phyloP scores from a whole-genome alignment of 2,113 vertebrate genomes.

The Tupaia tana region DNA sequence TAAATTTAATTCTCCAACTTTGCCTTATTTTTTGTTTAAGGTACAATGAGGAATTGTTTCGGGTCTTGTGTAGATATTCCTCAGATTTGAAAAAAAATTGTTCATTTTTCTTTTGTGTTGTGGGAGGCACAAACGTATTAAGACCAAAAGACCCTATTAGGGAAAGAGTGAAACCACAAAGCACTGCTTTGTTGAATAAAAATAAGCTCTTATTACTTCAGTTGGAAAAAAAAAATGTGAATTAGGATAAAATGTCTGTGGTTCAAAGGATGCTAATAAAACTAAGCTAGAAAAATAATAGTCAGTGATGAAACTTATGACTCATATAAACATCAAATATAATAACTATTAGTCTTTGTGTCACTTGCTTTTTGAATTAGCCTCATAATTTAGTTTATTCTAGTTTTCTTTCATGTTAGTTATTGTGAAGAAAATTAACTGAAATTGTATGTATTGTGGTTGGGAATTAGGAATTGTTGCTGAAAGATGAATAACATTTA shows the following conservation, averaged over 20 bases:
- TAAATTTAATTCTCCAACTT: conserved; percentile 9
- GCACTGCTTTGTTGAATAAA: conserved; percentile 49
- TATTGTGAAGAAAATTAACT: conserved; percentile 43
- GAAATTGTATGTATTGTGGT: neutral
- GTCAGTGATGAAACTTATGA: conserved; percentile 53
- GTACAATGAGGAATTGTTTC: neutral
- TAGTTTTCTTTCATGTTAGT: conserved; percentile 33
- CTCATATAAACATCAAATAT: conserved; percentile 58
- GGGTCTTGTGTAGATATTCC: conserved; percentile 26
- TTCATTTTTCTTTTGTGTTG: conserved; percentile 28
- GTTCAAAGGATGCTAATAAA: conserved; percentile 54
- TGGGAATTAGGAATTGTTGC: neutral
- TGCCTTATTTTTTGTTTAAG: conserved; percentile 50
- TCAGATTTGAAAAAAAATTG: conserved; percentile 52
- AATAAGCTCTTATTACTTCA: conserved; percentile 59
- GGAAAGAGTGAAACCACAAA: conserved; percentile 52
- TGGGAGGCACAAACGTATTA: neutral
- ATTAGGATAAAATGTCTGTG: conserved; percentile 39
- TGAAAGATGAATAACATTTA: conserved; percentile 25
- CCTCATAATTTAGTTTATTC: conserved; percentile 31
- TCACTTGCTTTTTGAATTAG: conserved; percentile 51
- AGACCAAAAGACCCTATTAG: conserved; percentile 10
- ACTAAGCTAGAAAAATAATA: conserved; percentile 66
- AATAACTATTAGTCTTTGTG: conserved; percentile 55
- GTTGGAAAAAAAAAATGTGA: conserved; percentile 39